phyloP scores from a whole-genome alignment of 2,113 vertebrate species.

The Pseudolaguvia tuberculata region DNA sequence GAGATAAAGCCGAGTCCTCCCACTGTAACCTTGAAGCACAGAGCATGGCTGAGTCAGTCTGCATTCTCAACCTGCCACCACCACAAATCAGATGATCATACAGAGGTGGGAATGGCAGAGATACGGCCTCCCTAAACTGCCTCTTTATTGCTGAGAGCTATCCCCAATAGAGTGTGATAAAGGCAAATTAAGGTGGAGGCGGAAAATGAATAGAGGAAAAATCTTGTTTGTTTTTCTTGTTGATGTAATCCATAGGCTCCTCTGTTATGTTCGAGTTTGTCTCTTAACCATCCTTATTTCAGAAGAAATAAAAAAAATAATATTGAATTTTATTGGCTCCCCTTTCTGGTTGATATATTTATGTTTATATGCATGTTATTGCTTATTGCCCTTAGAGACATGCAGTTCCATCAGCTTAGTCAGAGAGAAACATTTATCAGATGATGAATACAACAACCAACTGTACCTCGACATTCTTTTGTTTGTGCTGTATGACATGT shows the following conservation, averaged over 20 bases:
- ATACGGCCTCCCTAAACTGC: constrained; percentile 58
- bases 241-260: constrained; percentile 47
- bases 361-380: constrained; percentile 42
- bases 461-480: constrained; percentile 25
- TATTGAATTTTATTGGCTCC: constrained; percentile 48
- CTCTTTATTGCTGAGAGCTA: constrained; percentile 62
- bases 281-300: constrained; percentile 38
- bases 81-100: constrained; percentile 62
- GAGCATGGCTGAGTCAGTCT: constrained; percentile 54
- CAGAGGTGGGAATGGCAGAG: constrained; percentile 54
- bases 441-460: constrained; percentile 31
- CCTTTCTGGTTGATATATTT: constrained; percentile 39
- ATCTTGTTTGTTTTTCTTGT: constrained; percentile 47
- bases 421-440: constrained; percentile 46
- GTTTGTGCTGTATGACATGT: constrained; percentile 22
- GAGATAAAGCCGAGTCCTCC: constrained; percentile 55
- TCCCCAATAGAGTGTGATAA: constrained; percentile 58
- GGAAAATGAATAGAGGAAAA: constrained; percentile 42
- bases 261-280: constrained; percentile 36
- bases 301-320: constrained; percentile 46
- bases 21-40: constrained; percentile 63
- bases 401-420: constrained; percentile 37
- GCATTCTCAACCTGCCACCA: constrained; percentile 55
- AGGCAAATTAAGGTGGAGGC: constrained; percentile 59
- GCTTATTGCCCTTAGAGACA: constrained; percentile 35